Conservation (phyloP, 2,888 invertebrate genomes). For the Cephus sareptanus region DNA sequence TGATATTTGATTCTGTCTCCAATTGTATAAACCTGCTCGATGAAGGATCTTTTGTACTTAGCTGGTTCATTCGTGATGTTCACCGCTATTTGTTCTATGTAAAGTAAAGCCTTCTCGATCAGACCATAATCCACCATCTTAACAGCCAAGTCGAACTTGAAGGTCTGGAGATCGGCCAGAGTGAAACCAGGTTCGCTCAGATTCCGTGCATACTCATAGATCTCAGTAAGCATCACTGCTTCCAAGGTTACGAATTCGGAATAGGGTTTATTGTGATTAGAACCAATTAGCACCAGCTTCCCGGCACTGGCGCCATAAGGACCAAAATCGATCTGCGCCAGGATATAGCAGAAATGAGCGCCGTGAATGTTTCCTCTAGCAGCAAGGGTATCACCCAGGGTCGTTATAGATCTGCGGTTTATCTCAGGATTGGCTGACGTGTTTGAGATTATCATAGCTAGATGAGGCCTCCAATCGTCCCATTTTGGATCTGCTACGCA, state of each 20-base stretch:
- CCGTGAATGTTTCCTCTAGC: constrained; percentile 86
- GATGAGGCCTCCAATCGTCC: constrained; percentile 97
- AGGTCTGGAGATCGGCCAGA: constrained; percentile 79
- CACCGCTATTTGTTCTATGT: constrained; percentile 83
- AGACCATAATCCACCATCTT: constrained; percentile 83
- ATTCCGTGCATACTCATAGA: constrained; percentile 92
- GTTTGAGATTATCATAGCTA: constrained; percentile 94
- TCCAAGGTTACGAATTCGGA: constrained; percentile 80
- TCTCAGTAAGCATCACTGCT: constrained; percentile 93
- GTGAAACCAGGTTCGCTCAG: constrained; percentile 80
- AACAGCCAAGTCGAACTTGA: constrained; percentile 85
- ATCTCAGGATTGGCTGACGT: constrained; percentile 80
- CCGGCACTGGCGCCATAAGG: constrained; percentile 67
- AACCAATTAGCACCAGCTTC: constrained; percentile 85
- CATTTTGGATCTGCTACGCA: constrained; percentile 78
- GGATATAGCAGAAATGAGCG: constrained; percentile 96
- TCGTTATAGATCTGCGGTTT: constrained; percentile 80
- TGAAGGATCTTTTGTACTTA: constrained; percentile 68
- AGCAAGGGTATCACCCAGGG: constrained; percentile 78
- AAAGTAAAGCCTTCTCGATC: constrained; percentile 83
- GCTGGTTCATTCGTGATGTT: constrained; percentile 73
- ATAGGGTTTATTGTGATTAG: constrained; percentile 74
- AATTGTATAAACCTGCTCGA: constrained; percentile 67
- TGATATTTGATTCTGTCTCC: constrained; percentile 76
- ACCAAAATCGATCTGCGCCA: constrained; percentile 78